These are phyloP conservation scores for Anarhynchus alexandrinus DNA, from an alignment of 2,113 vertebrate species.

Conservation along the genomic window DNA sequence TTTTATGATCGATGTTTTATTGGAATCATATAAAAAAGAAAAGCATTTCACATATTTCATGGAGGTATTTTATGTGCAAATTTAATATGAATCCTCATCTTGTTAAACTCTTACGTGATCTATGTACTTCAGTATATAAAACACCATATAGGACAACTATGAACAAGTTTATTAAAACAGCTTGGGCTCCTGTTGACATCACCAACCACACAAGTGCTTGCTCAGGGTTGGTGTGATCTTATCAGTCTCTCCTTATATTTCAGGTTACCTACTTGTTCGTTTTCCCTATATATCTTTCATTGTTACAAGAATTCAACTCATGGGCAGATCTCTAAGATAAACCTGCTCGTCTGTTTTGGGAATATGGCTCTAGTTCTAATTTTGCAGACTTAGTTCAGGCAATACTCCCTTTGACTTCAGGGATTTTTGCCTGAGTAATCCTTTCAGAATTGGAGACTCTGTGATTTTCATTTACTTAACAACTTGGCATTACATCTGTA, in stretches of 20 bases:
- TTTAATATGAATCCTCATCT: conserved; percentile 74
- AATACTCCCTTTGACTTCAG: conserved; percentile 59
- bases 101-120: conserved; percentile 74
- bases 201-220: conserved; percentile 67
- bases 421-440: conserved; percentile 65
- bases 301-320: conserved; percentile 65
- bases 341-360: conserved; percentile 45
- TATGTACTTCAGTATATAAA: conserved; percentile 63
- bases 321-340: conserved; percentile 66
- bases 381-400: conserved; percentile 57
- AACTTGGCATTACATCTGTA: conserved; percentile 63
- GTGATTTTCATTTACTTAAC: conserved; percentile 60
- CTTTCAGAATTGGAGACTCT: conserved; percentile 58
- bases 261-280: conserved; percentile 44
- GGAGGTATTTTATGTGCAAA: conserved; percentile 57
- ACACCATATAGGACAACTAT: conserved; percentile 54
- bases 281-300: conserved; percentile 63
- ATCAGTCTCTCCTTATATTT: conserved; percentile 63
- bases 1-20: conserved; percentile 72
- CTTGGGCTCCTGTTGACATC: conserved; percentile 73
- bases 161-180: conserved; percentile 76
- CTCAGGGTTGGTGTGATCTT: conserved; percentile 68
- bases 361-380: conserved; percentile 61
- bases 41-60: conserved; percentile 69
- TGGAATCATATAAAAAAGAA: conserved; percentile 63